Conservation (phyloP, 2,797 vertebrate species). For the Malacoctenus gilli region DNA sequence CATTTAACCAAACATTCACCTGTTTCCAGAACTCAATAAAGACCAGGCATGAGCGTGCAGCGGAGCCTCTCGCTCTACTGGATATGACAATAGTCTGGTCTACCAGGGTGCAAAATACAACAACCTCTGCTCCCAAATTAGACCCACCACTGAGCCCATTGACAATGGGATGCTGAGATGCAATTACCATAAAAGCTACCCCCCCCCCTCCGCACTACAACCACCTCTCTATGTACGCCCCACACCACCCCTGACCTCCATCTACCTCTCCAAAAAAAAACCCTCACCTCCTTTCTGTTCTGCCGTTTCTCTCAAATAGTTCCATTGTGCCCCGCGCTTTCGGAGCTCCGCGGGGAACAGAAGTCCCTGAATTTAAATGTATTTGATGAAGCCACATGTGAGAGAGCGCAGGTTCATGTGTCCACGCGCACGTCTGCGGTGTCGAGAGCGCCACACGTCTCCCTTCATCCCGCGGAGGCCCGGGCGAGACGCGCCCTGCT, state of each 20-base stretch:
- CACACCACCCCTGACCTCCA: constrained; percentile 50
- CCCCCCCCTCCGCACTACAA: constrained; percentile 20
- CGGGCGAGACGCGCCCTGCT: constrained; percentile 39
- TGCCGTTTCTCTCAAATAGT: constrained; percentile 53
- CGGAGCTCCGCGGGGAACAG: constrained; percentile 29
- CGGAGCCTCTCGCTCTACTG: constrained; percentile 34
- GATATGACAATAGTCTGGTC: constrained; percentile 61
- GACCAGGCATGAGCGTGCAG: constrained; percentile 38
- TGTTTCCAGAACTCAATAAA: constrained; percentile 51
- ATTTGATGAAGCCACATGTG: constrained; percentile 68
- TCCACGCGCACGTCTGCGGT: constrained; percentile 41
- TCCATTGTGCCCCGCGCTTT: constrained; percentile 61
- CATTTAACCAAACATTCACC: constrained; percentile 45
- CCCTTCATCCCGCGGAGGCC: constrained; percentile 34
- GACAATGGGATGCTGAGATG: constrained; percentile 73
- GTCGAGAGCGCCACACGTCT: constrained; percentile 39
- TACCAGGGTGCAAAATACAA: constrained; percentile 53
- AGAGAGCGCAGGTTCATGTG: constrained; percentile 38
- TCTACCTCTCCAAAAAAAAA: constrained; percentile 55
- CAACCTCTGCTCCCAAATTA: constrained; percentile 68
- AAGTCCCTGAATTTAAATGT: constrained; percentile 64
- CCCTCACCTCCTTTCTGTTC: constrained; percentile 47
- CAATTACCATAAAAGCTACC: constrained; percentile 78
- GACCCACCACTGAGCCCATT: constrained; percentile 65
- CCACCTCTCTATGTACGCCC: constrained; percentile 40